Percentiles rank a stretch among this genome's conserved stretches.
Conservation (phyloP, 2,113 vertebrate species). For the Microcebus lehilahytsara region DNA sequence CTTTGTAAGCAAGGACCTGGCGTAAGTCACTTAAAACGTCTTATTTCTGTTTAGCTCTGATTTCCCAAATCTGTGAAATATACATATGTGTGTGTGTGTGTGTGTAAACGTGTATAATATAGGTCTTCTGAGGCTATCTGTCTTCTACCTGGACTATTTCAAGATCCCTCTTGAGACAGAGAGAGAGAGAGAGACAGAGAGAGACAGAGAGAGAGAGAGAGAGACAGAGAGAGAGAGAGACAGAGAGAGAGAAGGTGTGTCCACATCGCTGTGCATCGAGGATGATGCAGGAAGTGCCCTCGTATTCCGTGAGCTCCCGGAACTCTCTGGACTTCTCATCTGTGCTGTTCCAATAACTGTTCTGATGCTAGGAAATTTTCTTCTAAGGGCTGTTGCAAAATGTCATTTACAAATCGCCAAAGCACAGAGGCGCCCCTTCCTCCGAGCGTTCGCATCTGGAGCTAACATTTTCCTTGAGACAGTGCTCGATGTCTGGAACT, state of each 20-base stretch:
- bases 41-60: not conserved
- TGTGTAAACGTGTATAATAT: too few relatives aligned
- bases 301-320: fast-evolving
- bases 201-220: not conserved
- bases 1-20: not conserved
- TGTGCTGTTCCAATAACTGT: not conserved
- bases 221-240: too few relatives aligned
- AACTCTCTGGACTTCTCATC: not conserved
- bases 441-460: not conserved
- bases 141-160: not conserved
- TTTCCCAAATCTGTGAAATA: not conserved
- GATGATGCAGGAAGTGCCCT: too few relatives aligned
- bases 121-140: too few relatives aligned
- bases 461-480: not conserved
- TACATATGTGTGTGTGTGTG: too few relatives aligned
- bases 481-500: not conserved
- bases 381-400: not conserved
- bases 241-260: too few relatives aligned
- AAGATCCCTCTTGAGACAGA: not conserved
- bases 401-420: not conserved
- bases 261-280: fast-evolving
- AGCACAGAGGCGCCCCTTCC: not conserved
- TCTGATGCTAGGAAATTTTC: not conserved
- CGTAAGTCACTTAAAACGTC: not conserved
- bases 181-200: too few relatives aligned